Base-by-base conservation (phyloP, 2,797 vertebrate genomes). In the Alca torda region DNA sequence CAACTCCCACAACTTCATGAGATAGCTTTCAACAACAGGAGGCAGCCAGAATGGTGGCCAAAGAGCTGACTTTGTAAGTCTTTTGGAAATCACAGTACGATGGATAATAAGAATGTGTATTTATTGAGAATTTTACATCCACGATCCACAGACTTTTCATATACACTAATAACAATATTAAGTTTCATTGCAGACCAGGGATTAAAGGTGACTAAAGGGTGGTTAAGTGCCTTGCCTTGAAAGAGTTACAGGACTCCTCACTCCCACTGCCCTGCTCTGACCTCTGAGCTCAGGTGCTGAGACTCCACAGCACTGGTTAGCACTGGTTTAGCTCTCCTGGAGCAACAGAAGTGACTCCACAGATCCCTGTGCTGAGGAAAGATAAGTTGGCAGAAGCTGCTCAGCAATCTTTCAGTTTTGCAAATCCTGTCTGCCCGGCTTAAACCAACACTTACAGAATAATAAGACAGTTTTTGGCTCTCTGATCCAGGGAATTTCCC, bases 401-500 rank as follows among this genome's bases (percentile, higher is more conserved):
- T 85, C 72, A 67, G 84, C 1, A 3, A 5, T 69, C 64, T 64
- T 72, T 61, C 21, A 46, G 53, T 45, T 90, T 59, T 76, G 63
- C 16, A 69, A 78, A 82, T 50, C 46, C 39, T 5, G 1, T 69
- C 75, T 60, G 57, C 51, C 51, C 23, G 53, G 46, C 60, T 79
- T 63, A 79, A 90, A 89, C 18, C 2, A 23, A 74, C 28, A 65
- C 0, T 0, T 51, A 50, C 8, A 88, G 70, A 81, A 45, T 23
- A 80, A 31, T 8, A 67, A 9, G 41, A 41, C 17, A 70, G 50
- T 13, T 80, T 94, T 54, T 68, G 74, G 68, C 46, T 20, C 72
- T 70, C 45, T 76, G 45, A 61, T 51, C 26, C 46, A 73, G 87
- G 94, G 92, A 93, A 94, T 86, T 96, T 92, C 87, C 91, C 80